phyloP scores from a whole-genome alignment of 2,888 invertebrate species.

The Melanostoma mellinum region DNA sequence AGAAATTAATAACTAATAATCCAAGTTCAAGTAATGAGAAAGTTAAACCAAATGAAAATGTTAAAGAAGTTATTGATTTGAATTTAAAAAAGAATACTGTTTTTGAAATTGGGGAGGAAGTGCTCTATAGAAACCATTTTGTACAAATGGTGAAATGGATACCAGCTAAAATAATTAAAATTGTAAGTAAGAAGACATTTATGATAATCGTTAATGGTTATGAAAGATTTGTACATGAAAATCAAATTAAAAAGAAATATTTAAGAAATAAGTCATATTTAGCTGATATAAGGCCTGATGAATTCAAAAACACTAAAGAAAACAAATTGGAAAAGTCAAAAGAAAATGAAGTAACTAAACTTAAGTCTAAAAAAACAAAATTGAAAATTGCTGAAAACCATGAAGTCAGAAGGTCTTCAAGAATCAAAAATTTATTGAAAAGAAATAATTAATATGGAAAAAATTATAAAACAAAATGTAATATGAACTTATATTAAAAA shows the following conservation, averaged over 20 bases:
- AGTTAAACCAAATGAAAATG: not conserved
- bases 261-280: slow-evolving; percentile 6
- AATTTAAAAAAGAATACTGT: no score
- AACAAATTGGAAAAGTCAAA: not conserved
- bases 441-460: not conserved
- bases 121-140: no score
- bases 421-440: slow-evolving; percentile 2
- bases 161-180: not conserved
- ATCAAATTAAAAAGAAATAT: not conserved
- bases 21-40: not conserved
- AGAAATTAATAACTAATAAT: no score
- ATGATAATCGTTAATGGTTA: no score
- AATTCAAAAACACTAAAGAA: not conserved
- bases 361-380: not conserved
- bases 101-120: no score
- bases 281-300: not conserved
- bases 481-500: no score
- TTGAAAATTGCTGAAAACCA: no score
- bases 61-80: no score
- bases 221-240: slow-evolving; percentile 1
- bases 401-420: not conserved
- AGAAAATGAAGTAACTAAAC: not conserved
- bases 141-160: no score
- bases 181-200: not conserved
- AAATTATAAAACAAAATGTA: no score